These are phyloP conservation scores for Apis cerana DNA, from an alignment of 1,140 invertebrate species.

Conservation along the genomic window DNA sequence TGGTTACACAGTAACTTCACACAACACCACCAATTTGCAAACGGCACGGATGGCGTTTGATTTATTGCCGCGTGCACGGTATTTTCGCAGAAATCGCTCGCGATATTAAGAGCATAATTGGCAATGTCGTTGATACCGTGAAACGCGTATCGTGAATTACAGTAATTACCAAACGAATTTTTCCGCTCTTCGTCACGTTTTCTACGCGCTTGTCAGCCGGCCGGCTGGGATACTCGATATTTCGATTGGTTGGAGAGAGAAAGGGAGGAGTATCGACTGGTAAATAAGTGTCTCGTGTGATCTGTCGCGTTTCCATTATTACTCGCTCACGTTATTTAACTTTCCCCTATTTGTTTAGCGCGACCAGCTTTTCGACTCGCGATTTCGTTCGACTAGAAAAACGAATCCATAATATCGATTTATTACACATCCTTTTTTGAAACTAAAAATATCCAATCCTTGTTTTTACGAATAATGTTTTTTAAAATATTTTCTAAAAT, in stretches of 20 bases:
- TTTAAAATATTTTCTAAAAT: too few relatives aligned
- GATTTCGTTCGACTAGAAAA: background rate
- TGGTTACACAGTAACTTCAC: background rate
- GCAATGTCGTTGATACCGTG: constrained; percentile 10
- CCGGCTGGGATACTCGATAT: constrained; percentile 34
- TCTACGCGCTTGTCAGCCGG: constrained; percentile 27
- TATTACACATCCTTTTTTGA: too few relatives aligned
- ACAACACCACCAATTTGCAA: background rate
- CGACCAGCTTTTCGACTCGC: background rate
- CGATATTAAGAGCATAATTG: constrained; percentile 29
- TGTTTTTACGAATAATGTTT: too few relatives aligned
- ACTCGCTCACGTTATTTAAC: constrained; percentile 35
- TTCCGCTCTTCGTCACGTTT: constrained; percentile 21
- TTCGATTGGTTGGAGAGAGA: constrained; percentile 37
- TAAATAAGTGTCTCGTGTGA: constrained; percentile 45
- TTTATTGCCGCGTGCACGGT: background rate
- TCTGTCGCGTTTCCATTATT: constrained; percentile 53
- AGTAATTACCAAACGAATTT: constrained; percentile 42
- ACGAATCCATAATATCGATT: background rate
- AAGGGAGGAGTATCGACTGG: constrained; percentile 39
- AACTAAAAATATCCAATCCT: too few relatives aligned
- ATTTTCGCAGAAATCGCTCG: constrained; percentile 9
- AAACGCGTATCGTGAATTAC: constrained; percentile 45
- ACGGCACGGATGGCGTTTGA: background rate
- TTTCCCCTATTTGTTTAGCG: constrained; percentile 52